phyloP scores from a whole-genome alignment of 2,113 vertebrate species.

The Heptranchias perlo region DNA sequence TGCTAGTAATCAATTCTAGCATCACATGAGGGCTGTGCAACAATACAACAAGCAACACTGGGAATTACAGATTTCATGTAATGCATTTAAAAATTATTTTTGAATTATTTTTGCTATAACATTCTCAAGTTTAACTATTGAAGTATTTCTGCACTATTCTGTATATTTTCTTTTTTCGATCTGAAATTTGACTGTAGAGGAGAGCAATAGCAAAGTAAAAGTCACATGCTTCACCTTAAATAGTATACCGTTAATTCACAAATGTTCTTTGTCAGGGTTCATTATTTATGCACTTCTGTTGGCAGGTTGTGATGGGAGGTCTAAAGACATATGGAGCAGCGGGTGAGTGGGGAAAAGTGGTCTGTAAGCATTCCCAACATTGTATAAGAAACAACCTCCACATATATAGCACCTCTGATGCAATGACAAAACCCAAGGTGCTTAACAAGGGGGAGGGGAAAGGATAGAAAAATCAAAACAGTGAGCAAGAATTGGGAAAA shows the following conservation, averaged over 20 bases:
- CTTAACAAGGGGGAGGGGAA: not conserved
- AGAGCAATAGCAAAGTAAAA: not conserved
- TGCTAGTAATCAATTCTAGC: not conserved
- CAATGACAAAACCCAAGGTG: not conserved
- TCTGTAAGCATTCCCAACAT: not conserved
- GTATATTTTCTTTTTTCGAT: not conserved
- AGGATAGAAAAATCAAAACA: not conserved
- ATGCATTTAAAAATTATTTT: not conserved
- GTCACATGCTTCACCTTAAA: not conserved
- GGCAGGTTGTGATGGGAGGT: not conserved
- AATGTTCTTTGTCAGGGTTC: not conserved
- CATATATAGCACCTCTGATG: not conserved
- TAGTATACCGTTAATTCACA: not conserved
- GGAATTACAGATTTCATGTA: not conserved
- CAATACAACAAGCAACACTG: not conserved
- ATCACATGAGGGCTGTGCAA: not conserved
- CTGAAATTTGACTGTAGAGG: not conserved
- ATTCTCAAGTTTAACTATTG: not conserved
- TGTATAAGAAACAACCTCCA: not conserved
- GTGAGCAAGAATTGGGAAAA: not conserved
- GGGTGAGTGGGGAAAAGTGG: not conserved
- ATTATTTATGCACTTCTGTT: not conserved
- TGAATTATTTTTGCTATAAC: not conserved
- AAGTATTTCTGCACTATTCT: not conserved
- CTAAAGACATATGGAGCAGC: not conserved